Base-by-base conservation (phyloP, 30 jellyfish, hydroid and myxozoan genomes). In the Cassiopea xamachana region DNA sequence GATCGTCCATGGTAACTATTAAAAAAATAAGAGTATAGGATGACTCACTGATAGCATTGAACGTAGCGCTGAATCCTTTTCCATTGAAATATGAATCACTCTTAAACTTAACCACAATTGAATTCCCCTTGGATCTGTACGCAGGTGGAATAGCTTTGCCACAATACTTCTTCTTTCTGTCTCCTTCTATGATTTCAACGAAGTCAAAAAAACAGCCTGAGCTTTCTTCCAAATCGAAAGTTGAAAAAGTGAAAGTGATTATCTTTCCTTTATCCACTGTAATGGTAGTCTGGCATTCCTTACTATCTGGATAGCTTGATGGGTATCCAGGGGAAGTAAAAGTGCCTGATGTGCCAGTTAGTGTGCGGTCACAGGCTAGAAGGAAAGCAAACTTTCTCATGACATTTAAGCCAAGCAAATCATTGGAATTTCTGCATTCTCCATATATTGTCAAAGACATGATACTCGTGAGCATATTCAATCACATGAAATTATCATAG, bases 321-420 rank as follows among this genome's bases (percentile, higher is more conserved):
- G 87, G 87, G 51, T 78, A 78, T 19, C 75, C 75, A 7, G 87
- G 87, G 5, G 87, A 78, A 3, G 87, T 78, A 12, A 78, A 78
- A 10, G 75, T 48, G 1, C 87, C 87, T 14, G 87, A 48, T 12
- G 73, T 1, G 6, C 87, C 87, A 1, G 87, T 47, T 16, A 78
- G 87, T 5, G 69, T 18, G 27, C 4, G 14, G 75, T 51, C 75
- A 55, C 87, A 78, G 5, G 87, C 87, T 78, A 51, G 58, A 75
- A 43, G 39, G 39, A 27, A 27, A 27, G 39, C 39, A 27, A 27
- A 27, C 39, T 27, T 27, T 27, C 39, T 27, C 39, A 27, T 27
- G 39, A 27, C 39, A 27, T 27, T 27, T 27, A 27, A 27, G 39
- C 39, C 39, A 27, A 27, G 39, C 39, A 27, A 27, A 27, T 27